Percentiles rank a stretch among this genome's conserved stretches.
Conservation (phyloP, 2,888 invertebrate genomes). For the Molorchus minor region DNA sequence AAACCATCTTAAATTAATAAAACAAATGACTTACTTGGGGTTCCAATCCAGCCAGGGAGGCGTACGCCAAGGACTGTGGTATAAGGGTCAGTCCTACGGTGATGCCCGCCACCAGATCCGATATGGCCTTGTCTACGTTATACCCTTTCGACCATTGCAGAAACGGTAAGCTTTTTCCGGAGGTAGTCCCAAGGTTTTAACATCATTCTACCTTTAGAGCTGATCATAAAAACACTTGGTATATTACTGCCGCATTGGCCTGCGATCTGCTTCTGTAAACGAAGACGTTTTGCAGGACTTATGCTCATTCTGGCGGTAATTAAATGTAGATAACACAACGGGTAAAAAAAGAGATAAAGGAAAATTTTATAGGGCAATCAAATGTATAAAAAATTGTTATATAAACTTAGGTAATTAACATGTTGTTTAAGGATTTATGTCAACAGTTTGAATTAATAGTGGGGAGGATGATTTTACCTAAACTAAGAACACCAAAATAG, state of each 20-base stretch:
- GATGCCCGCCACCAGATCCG: slow-evolving; percentile 79
- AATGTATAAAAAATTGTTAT: no score
- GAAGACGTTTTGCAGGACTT: background rate
- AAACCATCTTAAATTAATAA: no score
- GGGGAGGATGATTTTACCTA: no score
- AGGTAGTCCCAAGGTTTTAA: slow-evolving; percentile 23
- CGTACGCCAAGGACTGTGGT: slow-evolving; percentile 82
- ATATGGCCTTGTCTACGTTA: slow-evolving; percentile 66
- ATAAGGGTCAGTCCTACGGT: slow-evolving; percentile 81
- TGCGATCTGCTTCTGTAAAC: background rate
- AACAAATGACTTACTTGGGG: slow-evolving; percentile 68
- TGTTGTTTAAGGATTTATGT: no score
- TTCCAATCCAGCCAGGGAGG: slow-evolving; percentile 76
- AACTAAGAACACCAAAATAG: no score
- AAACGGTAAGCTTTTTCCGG: slow-evolving; percentile 62
- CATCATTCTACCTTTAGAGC: background rate
- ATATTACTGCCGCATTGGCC: background rate
- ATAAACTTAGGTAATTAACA: no score
- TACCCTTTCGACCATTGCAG: slow-evolving; percentile 69
- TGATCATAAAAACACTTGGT: background rate
- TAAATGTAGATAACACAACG: background rate
- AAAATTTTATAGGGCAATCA: background rate
- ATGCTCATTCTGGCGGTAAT: background rate
- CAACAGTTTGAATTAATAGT: no score
- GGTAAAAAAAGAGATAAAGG: background rate